Conservation (phyloP, 1,140 invertebrate species). For the Pogonomyrmex californicus region DNA sequence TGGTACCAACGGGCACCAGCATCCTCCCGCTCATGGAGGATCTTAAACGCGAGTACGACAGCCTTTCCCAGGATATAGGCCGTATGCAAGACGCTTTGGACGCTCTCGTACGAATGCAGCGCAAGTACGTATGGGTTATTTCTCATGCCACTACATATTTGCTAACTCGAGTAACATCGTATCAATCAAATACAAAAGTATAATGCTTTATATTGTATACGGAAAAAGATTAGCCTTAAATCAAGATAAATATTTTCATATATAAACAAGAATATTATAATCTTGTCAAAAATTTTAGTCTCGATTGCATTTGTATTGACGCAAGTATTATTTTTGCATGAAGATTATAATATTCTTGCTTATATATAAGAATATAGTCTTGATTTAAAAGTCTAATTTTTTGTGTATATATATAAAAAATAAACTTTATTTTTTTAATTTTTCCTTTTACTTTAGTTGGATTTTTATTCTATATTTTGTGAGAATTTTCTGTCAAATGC, state of each 20-base stretch:
- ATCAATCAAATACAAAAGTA: background rate
- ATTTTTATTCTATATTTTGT: background rate
- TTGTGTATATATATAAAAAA: background rate
- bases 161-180: constrained; percentile 1
- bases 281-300: no score
- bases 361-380: no score
- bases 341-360: no score
- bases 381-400: background rate
- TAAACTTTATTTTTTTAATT: background rate
- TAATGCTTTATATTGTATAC: no score
- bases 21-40: constrained; percentile 92
- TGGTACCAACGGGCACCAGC: constrained; percentile 93
- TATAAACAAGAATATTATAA: no score
- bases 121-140: constrained; percentile 89
- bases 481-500: background rate
- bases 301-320: no score
- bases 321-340: no score
- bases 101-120: constrained; percentile 94
- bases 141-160: constrained; percentile 15
- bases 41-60: constrained; percentile 93
- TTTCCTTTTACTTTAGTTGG: background rate
- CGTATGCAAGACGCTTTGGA: constrained; percentile 95
- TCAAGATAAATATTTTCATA: no score
- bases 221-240: no score
- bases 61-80: constrained; percentile 94